A percentile compares a stretch with the other conserved stretches of the same genome.
Evolutionary conservation across 2,797 vertebrate species (phyloP).

Genomic region (Phoxinus dragarum): DNA sequence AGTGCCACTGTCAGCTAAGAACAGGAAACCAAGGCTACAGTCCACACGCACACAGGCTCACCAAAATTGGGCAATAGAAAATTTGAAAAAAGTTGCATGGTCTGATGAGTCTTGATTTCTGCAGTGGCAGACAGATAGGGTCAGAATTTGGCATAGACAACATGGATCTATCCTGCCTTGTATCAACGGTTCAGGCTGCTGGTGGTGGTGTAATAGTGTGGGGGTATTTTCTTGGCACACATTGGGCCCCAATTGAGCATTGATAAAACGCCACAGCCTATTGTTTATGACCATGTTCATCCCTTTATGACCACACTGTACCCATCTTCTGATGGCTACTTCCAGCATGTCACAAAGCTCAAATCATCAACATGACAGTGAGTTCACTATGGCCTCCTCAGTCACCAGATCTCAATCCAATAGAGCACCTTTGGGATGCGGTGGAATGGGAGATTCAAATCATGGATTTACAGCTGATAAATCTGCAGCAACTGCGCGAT

Average conservation of each 20-base stretch:
- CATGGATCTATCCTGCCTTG: conserved; percentile 57
- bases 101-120: neutral
- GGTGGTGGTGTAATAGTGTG: neutral
- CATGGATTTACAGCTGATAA: neutral
- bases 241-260: neutral
- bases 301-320: too few relatives aligned
- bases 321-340: too few relatives aligned
- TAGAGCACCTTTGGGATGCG: neutral
- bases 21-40: neutral
- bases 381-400: too few relatives aligned
- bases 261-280: too few relatives aligned
- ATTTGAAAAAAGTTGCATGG: neutral
- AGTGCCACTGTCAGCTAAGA: too few relatives aligned
- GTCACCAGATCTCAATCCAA: too few relatives aligned
- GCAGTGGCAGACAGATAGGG: neutral
- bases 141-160: conserved; percentile 57
- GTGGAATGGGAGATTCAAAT: neutral
- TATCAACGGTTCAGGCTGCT: neutral
- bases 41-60: neutral
- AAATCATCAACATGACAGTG: too few relatives aligned
- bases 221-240: neutral
- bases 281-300: too few relatives aligned
- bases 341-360: too few relatives aligned
- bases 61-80: neutral
- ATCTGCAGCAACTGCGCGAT: too few relatives aligned